Conservation (phyloP, 2,888 invertebrate genomes). For the Heliconius ethilla region DNA sequence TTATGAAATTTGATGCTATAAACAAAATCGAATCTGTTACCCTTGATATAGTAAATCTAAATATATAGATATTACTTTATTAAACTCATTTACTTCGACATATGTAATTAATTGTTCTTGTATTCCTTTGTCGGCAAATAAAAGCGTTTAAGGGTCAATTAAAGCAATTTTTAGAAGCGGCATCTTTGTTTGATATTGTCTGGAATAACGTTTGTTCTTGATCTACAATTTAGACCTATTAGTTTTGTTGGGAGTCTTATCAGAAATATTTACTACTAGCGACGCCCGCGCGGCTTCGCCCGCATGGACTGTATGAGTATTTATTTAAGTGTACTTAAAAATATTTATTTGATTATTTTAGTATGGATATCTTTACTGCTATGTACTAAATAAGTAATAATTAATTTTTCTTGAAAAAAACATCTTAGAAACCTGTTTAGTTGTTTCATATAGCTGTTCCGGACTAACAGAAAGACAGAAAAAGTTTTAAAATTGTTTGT, state of each 20-base stretch:
- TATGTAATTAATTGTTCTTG: neutral
- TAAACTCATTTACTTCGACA: neutral
- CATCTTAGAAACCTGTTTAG: no score
- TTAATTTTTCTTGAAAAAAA: no score
- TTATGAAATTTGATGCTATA: no score
- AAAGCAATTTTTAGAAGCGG: conserved; percentile 11
- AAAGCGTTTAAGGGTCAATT: neutral
- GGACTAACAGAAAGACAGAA: no score
- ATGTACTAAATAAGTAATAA: no score
- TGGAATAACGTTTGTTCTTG: neutral
- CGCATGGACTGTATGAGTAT: no score
- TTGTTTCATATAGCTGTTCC: no score
- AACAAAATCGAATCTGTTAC: neutral
- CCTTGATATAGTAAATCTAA: neutral
- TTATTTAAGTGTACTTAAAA: no score
- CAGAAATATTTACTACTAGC: neutral
- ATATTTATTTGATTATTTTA: no score
- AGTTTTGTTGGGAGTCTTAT: neutral
- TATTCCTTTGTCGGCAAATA: conserved; percentile 7
- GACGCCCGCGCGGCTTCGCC: no score
- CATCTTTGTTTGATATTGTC: neutral
- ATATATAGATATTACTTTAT: neutral
- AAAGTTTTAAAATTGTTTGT: no score
- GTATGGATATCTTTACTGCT: no score
- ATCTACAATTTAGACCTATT: conserved; percentile 2